Evolutionary conservation across 2,888 invertebrate genomes (phyloP), one percentile per base, ranked within the genome.

Genomic region (Digitonthophagus gazella): DNA sequence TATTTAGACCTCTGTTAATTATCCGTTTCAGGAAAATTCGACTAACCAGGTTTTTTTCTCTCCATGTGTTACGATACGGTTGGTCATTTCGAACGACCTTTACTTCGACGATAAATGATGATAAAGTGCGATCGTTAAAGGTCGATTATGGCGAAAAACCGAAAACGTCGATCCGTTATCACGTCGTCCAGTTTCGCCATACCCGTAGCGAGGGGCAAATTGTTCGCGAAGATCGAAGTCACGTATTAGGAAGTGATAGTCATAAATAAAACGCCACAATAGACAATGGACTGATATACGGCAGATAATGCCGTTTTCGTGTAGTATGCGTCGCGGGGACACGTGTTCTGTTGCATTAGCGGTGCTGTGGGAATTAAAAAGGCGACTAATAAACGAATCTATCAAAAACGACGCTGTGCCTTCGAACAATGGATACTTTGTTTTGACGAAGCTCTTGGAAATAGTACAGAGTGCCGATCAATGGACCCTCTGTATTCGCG

Each of bases 211-310:
- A 44, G 28, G 28, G 28, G 28, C 28, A 44, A 44, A 44, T 44
- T 44, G 28, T 44, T 44, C 28, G 28, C 28, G 28, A 74, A 73
- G 72, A 75, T 72, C 71, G 70, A 67, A 72, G 74, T 72, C 75
- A 74, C 75, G 75, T 73, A 75, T 75, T 75, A 75, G 74, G 75
- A 75, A 75, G 74, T 72, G 73, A 75, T 74, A 71, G 74, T 72
- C 71, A 70, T 73, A 74, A 74, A 73, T 69, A 72, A 73, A 69
- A 72, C 70, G 71, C 71, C 61, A 73, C 74, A 75, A 75, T 75
- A 74, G 73, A 75, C 75, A 75, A 75, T 75, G 66, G 69, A 54
- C 70, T 63, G 70, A 72, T 71, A 66, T 67, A 69, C 58, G 67
- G 61, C 18, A 72, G 72, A 72, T 71, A 72, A 69, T 72, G 69